phyloP scores from a whole-genome alignment of 2,888 invertebrate genomes.

The Anthoptus insignis region DNA sequence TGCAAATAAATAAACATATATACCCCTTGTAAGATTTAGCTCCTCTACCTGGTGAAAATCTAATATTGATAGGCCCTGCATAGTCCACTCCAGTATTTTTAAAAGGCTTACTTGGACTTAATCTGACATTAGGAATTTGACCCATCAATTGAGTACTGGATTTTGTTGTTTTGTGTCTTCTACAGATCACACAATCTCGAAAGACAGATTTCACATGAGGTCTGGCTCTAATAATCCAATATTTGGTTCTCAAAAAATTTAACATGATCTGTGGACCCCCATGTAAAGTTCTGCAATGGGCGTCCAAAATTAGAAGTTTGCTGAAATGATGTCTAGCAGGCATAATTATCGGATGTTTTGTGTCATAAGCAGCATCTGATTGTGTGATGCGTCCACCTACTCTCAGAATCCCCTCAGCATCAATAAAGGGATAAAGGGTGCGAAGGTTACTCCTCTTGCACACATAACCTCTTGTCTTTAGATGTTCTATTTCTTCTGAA shows the following conservation, averaged over 20 bases:
- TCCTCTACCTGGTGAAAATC: conserved; percentile 33
- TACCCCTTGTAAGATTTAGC: conserved; percentile 18
- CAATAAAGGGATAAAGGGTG: no score
- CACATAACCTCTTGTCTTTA: background rate
- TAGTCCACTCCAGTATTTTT: conserved; percentile 32
- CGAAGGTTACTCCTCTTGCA: conserved; percentile 14
- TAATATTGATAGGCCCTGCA: conserved; percentile 38
- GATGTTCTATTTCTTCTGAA: background rate
- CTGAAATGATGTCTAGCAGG: conserved; percentile 42
- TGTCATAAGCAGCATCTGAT: conserved; percentile 28
- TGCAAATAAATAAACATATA: conserved; percentile 18
- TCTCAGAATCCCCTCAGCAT: conserved; percentile 45
- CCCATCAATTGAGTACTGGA: conserved; percentile 47
- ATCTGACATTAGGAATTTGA: conserved; percentile 34
- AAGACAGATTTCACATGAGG: background rate
- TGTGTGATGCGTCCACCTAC: conserved; percentile 48
- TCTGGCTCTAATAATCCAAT: conserved; percentile 12
- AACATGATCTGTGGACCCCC: conserved; percentile 43
- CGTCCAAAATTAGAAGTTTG: conserved; percentile 44
- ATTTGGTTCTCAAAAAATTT: conserved; percentile 12
- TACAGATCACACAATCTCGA: conserved; percentile 2
- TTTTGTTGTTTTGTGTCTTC: background rate
- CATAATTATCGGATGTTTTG: conserved; percentile 47
- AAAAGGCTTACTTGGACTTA: conserved; percentile 30
- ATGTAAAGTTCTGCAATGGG: conserved; percentile 44